These are phyloP conservation scores for Galerucella nymphaeae DNA, from an alignment of 2,888 invertebrate species.

Conservation along the genomic window DNA sequence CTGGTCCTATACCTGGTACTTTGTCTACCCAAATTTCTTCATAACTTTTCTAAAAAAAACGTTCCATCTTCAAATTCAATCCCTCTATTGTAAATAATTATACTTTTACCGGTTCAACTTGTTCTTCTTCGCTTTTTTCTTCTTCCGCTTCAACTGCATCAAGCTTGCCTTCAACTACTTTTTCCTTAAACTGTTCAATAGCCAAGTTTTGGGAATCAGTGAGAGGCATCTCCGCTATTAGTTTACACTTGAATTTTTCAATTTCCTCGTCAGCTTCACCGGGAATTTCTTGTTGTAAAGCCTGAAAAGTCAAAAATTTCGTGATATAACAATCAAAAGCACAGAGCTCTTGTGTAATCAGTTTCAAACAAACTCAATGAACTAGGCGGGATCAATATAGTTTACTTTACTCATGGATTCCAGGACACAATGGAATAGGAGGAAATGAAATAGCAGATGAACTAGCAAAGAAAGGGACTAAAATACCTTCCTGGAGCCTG, in stretches of 20 bases:
- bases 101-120: slow-evolving; percentile 28
- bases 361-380: too few relatives aligned
- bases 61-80: too few relatives aligned
- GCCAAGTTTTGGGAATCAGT: slow-evolving; percentile 50
- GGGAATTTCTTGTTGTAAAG: slow-evolving; percentile 52
- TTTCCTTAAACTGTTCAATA: slow-evolving; percentile 42
- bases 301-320: slow-evolving; percentile 35
- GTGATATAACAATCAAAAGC: not conserved
- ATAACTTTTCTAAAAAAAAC: slow-evolving; percentile 44
- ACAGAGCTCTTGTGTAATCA: too few relatives aligned
- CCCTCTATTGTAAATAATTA: not conserved
- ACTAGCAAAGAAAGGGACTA: too few relatives aligned
- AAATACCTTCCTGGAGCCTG: too few relatives aligned
- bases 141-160: slow-evolving; percentile 23
- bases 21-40: slow-evolving; percentile 62
- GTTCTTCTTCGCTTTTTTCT: slow-evolving; percentile 28
- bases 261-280: slow-evolving; percentile 55
- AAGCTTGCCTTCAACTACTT: slow-evolving; percentile 15
- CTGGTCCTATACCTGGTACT: slow-evolving; percentile 72
- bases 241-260: slow-evolving; percentile 53
- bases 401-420: too few relatives aligned
- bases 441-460: too few relatives aligned
- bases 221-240: slow-evolving; percentile 52
- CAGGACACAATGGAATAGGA: too few relatives aligned
- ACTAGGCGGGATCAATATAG: too few relatives aligned